Conservation (phyloP, 2,113 vertebrate genomes). For the Notothenia coriiceps region DNA sequence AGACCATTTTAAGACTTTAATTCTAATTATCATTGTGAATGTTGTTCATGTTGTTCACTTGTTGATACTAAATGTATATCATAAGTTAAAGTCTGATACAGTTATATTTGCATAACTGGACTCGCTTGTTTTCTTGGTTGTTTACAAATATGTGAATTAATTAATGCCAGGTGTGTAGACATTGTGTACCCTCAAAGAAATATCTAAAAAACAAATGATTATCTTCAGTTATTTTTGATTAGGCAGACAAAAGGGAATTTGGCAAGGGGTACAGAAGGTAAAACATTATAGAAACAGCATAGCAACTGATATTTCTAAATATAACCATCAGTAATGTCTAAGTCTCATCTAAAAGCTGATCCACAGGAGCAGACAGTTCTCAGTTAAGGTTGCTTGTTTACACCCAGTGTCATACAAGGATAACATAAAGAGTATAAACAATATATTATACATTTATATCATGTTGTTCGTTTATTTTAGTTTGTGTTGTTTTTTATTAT, state of each 20-base stretch:
- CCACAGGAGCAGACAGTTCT: constrained; percentile 24
- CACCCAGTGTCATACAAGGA: constrained; percentile 1
- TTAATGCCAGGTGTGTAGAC: not conserved
- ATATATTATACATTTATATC: not conserved
- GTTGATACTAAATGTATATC: not conserved
- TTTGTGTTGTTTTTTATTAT: not conserved
- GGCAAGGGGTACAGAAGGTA: not conserved
- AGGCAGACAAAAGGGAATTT: not conserved
- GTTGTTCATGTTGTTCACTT: not conserved
- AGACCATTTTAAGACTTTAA: not conserved
- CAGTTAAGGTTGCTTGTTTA: constrained; percentile 45
- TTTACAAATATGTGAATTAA: constrained; percentile 20
- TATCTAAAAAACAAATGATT: not conserved
- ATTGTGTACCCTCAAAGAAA: constrained; percentile 4
- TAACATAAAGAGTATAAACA: not conserved
- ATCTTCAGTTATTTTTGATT: not conserved
- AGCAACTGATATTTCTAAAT: constrained; percentile 9
- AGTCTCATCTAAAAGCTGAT: constrained; percentile 24
- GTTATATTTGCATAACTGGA: not conserved
- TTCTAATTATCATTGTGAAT: not conserved
- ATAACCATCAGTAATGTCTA: constrained; percentile 1
- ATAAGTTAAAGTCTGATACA: not conserved
- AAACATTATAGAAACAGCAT: constrained; percentile 15
- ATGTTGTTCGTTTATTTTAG: not conserved
- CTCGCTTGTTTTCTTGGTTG: constrained; percentile 8